Percentiles rank a stretch among this genome's conserved stretches.
Evolutionary conservation across 2,888 invertebrate species (phyloP).

Genomic region (Ectobius pallidus): DNA sequence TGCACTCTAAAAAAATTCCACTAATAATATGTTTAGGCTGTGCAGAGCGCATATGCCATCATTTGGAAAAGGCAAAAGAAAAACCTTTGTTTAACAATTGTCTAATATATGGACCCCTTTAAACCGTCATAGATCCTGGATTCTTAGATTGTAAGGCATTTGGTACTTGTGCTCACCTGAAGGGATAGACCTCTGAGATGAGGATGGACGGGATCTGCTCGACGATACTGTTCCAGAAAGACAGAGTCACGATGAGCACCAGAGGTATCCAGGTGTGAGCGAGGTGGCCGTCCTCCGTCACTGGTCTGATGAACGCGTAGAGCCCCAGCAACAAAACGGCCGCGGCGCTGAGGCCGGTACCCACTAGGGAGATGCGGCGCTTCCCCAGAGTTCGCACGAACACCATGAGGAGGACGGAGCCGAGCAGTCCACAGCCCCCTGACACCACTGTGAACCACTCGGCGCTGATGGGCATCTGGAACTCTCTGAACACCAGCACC

Average conservation of each 20-base stretch:
- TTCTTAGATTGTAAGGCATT: no score
- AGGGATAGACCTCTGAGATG: slow-evolving; percentile 9
- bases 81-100: no score
- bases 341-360: not conserved
- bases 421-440: not conserved
- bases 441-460: slow-evolving; percentile 10
- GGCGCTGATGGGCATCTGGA: not conserved
- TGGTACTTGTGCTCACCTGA: slow-evolving; percentile 8
- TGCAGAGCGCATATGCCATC: no score
- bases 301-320: not conserved
- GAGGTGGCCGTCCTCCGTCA: not conserved
- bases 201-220: not conserved
- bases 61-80: no score
- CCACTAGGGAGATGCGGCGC: not conserved
- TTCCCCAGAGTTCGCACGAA: not conserved
- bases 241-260: not conserved
- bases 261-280: not conserved
- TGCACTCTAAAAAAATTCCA: no score
- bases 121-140: no score
- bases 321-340: not conserved
- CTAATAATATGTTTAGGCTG: no score
- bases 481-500: not conserved
- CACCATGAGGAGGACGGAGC: not conserved
- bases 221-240: not conserved
- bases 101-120: no score